phyloP scores from a whole-genome alignment of 2,888 invertebrate species.

The Leucoma salicis region DNA sequence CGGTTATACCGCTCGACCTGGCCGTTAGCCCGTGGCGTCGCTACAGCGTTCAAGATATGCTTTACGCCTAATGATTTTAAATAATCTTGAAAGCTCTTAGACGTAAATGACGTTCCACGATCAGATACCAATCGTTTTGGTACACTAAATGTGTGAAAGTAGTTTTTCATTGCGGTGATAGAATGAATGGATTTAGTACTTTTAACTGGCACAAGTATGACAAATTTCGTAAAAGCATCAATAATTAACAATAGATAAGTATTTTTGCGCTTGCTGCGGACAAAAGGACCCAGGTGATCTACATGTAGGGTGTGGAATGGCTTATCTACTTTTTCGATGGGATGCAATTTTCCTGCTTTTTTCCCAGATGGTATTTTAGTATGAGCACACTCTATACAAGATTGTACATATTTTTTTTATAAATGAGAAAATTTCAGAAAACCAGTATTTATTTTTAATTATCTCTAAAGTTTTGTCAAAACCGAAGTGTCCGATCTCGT shows the following conservation, averaged over 20 bases:
- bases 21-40: conserved; percentile 6
- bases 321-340: not conserved
- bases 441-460: conserved; percentile 6
- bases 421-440: conserved; percentile 1
- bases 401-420: conserved; percentile 3
- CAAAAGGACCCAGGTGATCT: conserved; percentile 5
- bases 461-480: conserved; percentile 5
- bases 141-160: conserved; percentile 1
- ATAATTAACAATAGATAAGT: conserved; percentile 1
- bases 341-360: conserved; percentile 2
- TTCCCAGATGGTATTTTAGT: not conserved
- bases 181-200: not conserved
- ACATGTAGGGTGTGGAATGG: conserved; percentile 1
- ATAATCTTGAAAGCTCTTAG: not conserved
- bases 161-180: not conserved
- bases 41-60: conserved; percentile 11
- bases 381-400: conserved; percentile 5
- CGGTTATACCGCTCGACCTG: conserved; percentile 4
- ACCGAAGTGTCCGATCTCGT: conserved; percentile 5
- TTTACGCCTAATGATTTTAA: conserved; percentile 7
- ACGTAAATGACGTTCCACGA: conserved; percentile 1
- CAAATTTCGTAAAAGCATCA: conserved; percentile 2
- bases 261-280: not conserved
- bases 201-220: conserved; percentile 4
- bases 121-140: not conserved